phyloP scores from a whole-genome alignment of 2,113 vertebrate species.

The Ardeotis arabs region DNA sequence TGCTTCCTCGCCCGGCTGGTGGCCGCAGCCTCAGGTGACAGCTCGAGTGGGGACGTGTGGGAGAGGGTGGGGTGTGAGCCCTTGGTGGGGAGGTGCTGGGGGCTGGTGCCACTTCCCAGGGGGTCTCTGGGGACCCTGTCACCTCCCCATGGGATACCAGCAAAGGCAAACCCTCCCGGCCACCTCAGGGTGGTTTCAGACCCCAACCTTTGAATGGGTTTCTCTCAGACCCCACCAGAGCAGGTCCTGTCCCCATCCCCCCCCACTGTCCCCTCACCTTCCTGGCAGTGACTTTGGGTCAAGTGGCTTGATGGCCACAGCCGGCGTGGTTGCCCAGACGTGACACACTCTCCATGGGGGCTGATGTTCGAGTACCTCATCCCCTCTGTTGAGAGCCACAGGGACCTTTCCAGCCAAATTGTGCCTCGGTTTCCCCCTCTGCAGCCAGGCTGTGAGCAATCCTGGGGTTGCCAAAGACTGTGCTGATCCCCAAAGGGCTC shows the following conservation, averaged over 20 bases:
- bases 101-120: not conserved
- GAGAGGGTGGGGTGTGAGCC: not conserved
- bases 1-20: not conserved
- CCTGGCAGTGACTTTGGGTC: not conserved
- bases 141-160: not conserved
- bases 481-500: not conserved
- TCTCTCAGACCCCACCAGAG: not conserved
- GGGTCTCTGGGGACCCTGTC: not conserved
- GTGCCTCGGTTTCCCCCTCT: not conserved
- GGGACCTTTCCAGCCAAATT: not conserved
- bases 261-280: not conserved
- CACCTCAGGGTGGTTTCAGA: not conserved
- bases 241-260: not conserved
- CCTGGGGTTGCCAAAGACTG: not conserved
- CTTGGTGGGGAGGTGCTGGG: not conserved
- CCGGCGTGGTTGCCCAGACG: rapidly evolving
- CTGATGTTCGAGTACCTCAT: not conserved
- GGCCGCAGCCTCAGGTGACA: not conserved
- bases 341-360: rapidly evolving
- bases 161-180: not conserved
- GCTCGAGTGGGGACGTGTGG: not conserved
- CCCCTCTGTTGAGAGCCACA: not conserved
- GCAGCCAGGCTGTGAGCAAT: not conserved
- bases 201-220: not conserved
- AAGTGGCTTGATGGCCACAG: not conserved